Percentiles rank a stretch among this genome's conserved stretches.
Conservation (phyloP, 2,113 vertebrate species). For the Phalacrocorax pelagicus region DNA sequence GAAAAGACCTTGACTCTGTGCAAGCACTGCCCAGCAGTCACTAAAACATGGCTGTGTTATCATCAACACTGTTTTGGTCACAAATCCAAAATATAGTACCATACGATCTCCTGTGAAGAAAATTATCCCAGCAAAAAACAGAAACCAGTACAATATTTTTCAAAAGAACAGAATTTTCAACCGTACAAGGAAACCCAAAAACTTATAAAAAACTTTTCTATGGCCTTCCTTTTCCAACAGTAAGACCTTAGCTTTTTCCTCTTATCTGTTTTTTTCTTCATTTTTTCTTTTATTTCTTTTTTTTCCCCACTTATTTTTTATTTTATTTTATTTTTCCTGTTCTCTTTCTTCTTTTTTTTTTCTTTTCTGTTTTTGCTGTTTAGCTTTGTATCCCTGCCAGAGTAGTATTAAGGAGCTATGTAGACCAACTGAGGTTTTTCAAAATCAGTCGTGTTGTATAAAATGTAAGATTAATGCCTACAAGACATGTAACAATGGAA, state of each 20-base stretch:
- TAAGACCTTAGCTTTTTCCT: neutral
- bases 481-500: neutral
- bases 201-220: neutral
- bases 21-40: neutral
- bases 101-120: neutral
- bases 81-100: neutral
- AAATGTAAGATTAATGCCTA: neutral
- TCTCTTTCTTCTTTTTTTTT: too few relatives aligned
- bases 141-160: neutral
- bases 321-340: too few relatives aligned
- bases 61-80: neutral
- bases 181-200: neutral
- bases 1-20: neutral
- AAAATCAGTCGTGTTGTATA: neutral
- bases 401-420: neutral
- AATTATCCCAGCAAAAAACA: neutral
- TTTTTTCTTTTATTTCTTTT: neutral
- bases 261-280: too few relatives aligned
- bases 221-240: neutral
- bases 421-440: neutral
- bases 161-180: neutral
- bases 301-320: neutral
- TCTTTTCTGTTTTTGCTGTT: neutral
- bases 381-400: neutral
- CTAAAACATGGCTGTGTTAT: neutral